A percentile compares a stretch with the other conserved stretches of the same genome.
Evolutionary conservation across 2,888 invertebrate genomes (phyloP).

Genomic region (Carpatolechia fugitivella): DNA sequence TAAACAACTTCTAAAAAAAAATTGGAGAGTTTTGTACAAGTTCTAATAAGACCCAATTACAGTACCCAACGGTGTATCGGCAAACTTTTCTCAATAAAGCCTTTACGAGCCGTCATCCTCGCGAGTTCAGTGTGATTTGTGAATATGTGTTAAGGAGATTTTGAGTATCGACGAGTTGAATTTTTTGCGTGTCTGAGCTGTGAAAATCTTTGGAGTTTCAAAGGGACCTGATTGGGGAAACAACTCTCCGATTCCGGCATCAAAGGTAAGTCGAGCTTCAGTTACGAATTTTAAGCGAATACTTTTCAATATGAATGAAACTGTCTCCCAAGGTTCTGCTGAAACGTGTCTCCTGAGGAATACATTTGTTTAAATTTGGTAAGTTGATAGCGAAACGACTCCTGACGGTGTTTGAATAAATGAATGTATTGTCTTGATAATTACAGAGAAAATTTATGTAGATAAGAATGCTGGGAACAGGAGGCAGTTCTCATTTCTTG

Average conservation of each 20-base stretch:
- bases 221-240: conserved; percentile 33
- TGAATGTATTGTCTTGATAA: conserved; percentile 40
- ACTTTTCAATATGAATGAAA: conserved; percentile 53
- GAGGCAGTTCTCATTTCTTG: conserved; percentile 12
- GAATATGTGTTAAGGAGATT: conserved; percentile 62
- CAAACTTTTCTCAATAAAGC: conserved; percentile 48
- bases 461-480: conserved; percentile 22
- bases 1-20: not conserved
- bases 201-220: conserved; percentile 51
- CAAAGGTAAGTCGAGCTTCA: conserved; percentile 50
- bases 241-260: conserved; percentile 32
- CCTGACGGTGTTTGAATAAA: conserved; percentile 39
- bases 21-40: conserved; percentile 19
- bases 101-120: conserved; percentile 42
- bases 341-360: conserved; percentile 32
- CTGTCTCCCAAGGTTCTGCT: conserved; percentile 24
- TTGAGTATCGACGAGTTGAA: conserved; percentile 52
- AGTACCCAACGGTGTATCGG: conserved; percentile 34
- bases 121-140: conserved; percentile 57
- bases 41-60: conserved; percentile 43
- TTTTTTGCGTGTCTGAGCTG: conserved; percentile 50
- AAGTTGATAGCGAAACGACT: conserved; percentile 37
- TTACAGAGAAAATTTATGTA: conserved; percentile 29
- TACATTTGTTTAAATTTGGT: conserved; percentile 37
- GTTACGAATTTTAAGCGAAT: conserved; percentile 45